Base-by-base conservation (phyloP, 30 jellyfish, hydroid and myxozoan genomes). In the Phacellophora camtschatica region DNA sequence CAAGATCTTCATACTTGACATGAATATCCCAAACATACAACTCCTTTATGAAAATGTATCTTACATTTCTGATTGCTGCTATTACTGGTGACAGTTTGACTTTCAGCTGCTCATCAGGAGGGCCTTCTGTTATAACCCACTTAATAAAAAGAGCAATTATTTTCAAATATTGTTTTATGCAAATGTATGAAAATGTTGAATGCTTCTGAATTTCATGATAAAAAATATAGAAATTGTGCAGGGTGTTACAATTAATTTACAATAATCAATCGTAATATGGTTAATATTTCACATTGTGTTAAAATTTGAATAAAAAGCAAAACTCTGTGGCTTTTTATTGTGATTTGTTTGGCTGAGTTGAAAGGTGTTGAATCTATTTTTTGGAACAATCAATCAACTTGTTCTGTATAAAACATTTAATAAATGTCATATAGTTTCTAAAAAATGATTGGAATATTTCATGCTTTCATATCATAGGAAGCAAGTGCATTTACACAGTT, bases 11-110 rank as follows among this genome's bases (percentile, higher is more conserved):
- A 58, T 69, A 71, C 39, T 75, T 87, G 39, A 88, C 80, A 30
- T 4, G 73, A 19, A 77, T 42, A 36, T 88, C 97, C 97, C 97
- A 88, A 54, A 88, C 62, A 54, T 65, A 88, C 29, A 88, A 11
- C 32, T 88, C 97, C 57, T 80, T 88, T 33, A 82, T 30, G 50
- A 41, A 43, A 4, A 51, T 63, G 42, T 88, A 88, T 61, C 97
- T 57, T 2, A 55, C 53, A 25, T 79, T 66, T 27, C 97, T 84
- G 15, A 81, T 28, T 4, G 97, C 90, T 4, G 87, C 81, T 8
- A 88, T 36, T 4, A 82, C 54, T 32, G 97, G 95, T 6, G 83
- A 19, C 25, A 88, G 35, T 65, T 81, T 88, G 50, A 88, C 84
- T 65, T 45, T 29, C 23, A 59, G 73, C n/a, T 27, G 71, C 24